Percentiles rank a stretch among this genome's conserved stretches.
Evolutionary conservation across 2,888 invertebrate species (phyloP).

Genomic region (Cephus pygmeus): DNA sequence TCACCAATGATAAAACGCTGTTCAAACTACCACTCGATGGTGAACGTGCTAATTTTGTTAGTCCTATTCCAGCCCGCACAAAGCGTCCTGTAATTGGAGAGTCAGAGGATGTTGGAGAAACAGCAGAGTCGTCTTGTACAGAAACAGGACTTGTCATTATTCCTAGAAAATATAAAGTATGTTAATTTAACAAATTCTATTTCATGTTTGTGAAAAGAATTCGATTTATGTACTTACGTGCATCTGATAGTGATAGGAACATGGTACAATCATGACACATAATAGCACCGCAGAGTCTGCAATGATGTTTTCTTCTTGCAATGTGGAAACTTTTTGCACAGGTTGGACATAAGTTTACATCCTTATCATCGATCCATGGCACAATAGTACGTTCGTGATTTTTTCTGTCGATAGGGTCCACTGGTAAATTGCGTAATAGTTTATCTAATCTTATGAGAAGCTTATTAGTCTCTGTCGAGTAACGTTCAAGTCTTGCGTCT

Average conservation of each 20-base stretch:
- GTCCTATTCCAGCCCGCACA: constrained; percentile 55
- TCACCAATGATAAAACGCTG: constrained; percentile 58
- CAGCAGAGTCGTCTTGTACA: constrained; percentile 57
- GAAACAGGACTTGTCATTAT: constrained; percentile 70
- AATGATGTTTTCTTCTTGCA: constrained; percentile 93
- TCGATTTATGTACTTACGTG: constrained; percentile 71
- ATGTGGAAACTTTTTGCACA: constrained; percentile 91
- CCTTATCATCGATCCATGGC: constrained; percentile 92
- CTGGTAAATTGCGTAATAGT: constrained; percentile 83
- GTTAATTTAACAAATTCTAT: not conserved
- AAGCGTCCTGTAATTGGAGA: constrained; percentile 50
- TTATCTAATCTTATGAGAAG: constrained; percentile 93
- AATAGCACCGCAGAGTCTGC: constrained; percentile 92
- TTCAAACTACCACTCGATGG: constrained; percentile 69
- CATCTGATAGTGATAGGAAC: constrained; percentile 83
- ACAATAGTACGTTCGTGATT: constrained; percentile 79
- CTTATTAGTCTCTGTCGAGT: constrained; percentile 95
- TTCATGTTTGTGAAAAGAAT: too few relatives aligned
- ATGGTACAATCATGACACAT: constrained; percentile 93
- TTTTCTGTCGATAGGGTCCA: constrained; percentile 78
- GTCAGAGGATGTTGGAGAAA: constrained; percentile 50
- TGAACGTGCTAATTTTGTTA: constrained; percentile 58
- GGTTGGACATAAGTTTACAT: constrained; percentile 89
- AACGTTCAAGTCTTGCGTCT: constrained; percentile 82
- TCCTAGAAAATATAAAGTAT: constrained; percentile 58